Evolutionary conservation across 2,888 invertebrate species (phyloP), one percentile per base, ranked within the genome.

Genomic region (Bugulina stolonifera): DNA sequence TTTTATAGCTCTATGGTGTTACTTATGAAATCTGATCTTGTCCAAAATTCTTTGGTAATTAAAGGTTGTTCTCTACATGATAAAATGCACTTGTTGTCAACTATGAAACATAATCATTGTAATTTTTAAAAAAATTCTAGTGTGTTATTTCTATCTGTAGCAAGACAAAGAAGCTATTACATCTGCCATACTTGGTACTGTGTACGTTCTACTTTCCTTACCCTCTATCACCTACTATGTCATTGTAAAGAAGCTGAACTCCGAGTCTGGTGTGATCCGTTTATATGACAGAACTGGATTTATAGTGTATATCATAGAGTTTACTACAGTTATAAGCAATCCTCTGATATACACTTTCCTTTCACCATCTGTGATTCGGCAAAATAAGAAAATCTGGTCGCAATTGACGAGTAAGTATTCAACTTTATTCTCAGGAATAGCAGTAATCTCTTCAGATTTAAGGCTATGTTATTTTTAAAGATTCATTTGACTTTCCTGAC

Each of bases 331-430:
- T 3, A 34, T 64, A 14, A 64, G 25, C n/a, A 64, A 64, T 27
- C 64, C 64, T 32, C 27, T 22, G 14, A 64, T 64, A 14, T 64
- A 64, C 64, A 64, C 64, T 32, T 27, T 27, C 64, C 27, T 64
- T 3, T 25, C 64, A 2, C 64, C 64, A 14, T 64, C 64, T 10
- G 25, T 64, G 5, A 34, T 64, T 64, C 27, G 55, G 25, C 55
- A 55, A 18, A 22, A 52, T 10, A 52, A 52, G 22, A 10, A 52
- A 10, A n/a, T n/a, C n/a, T n/a, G n/a, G n/a, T n/a, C n/a, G n/a
- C n/a, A n/a, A n/a, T n/a, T n/a, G n/a, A n/a, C n/a, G n/a, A n/a
- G n/a, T n/a, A n/a, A n/a, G n/a, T n/a, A n/a, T n/a, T n/a, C n/a
- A n/a, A n/a, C n/a, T n/a, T n/a, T n/a, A n/a, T n/a, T n/a, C n/a